Percentiles rank a stretch among this genome's conserved stretches.
These are phyloP conservation scores for Diachasmimorpha longicaudata DNA, from an alignment of 1,140 invertebrate genomes.

Conservation along the genomic window DNA sequence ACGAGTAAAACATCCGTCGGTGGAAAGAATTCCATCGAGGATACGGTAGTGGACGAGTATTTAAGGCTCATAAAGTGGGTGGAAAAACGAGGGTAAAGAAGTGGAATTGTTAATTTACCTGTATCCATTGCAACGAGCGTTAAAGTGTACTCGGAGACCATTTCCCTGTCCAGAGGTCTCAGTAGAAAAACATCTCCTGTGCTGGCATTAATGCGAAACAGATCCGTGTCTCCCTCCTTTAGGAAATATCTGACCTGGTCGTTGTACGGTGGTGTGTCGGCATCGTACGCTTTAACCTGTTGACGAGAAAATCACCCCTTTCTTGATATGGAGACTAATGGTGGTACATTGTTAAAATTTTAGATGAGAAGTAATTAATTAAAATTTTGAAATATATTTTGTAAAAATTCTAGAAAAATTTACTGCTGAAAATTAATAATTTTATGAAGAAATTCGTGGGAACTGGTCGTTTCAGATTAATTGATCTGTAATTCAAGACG, in stretches of 20 bases:
- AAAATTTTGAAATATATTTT: not conserved
- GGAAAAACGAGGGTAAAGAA: not conserved
- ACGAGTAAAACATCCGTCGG: too few species aligned
- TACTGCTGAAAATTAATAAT: too few species aligned
- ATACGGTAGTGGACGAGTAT: not conserved
- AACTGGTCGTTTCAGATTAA: too few species aligned
- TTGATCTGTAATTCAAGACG: too few species aligned
- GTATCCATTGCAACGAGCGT: constrained; percentile 91
- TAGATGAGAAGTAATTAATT: not conserved
- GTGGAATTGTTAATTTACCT: constrained; percentile 68
- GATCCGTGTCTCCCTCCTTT: constrained; percentile 87
- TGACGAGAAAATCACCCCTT: not conserved
- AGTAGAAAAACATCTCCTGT: constrained; percentile 86
- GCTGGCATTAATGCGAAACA: constrained; percentile 87
- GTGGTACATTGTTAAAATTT: too few species aligned
- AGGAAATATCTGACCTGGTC: constrained; percentile 89
- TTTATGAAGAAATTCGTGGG: too few species aligned
- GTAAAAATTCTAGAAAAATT: too few species aligned
- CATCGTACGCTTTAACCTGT: constrained; percentile 84
- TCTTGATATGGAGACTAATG: not conserved
- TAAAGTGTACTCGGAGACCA: constrained; percentile 80
- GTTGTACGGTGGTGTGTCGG: constrained; percentile 89
- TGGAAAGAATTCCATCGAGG: too few species aligned
- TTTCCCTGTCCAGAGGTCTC: constrained; percentile 82
- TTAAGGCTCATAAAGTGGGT: not conserved